Percentiles rank a stretch among this genome's conserved stretches.
These are phyloP conservation scores for Micromesistius poutassou DNA, from an alignment of 2,797 vertebrate species.

Conservation along the genomic window DNA sequence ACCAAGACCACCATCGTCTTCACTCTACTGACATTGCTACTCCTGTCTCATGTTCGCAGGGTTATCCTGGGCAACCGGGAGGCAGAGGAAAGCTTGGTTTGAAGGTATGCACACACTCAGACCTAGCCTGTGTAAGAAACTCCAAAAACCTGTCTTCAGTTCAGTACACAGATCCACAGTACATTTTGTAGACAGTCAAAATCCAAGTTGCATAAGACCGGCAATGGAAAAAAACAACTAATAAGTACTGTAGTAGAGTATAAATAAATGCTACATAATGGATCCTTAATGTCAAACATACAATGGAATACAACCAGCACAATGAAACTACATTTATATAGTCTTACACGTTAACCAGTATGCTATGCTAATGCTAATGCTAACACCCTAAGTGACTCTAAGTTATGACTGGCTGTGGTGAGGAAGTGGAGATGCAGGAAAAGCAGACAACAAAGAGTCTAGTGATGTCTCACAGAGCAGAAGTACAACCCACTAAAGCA, in stretches of 20 bases:
- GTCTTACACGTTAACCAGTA: background rate
- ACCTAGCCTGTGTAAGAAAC: background rate
- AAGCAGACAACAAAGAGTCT: background rate
- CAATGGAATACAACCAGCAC: background rate
- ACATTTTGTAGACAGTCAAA: background rate
- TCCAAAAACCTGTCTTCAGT: background rate
- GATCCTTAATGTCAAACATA: background rate
- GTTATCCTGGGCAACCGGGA: constrained; percentile 65
- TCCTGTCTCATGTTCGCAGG: constrained; percentile 50
- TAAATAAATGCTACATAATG: background rate
- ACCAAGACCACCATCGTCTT: background rate
- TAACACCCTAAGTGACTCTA: background rate
- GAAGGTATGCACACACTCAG: constrained; percentile 49
- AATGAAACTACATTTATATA: background rate
- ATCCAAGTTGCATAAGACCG: background rate
- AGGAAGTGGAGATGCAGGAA: background rate
- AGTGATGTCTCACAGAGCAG: background rate
- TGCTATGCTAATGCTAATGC: background rate
- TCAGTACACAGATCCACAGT: background rate
- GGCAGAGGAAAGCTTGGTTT: constrained; percentile 45
- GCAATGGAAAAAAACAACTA: background rate
- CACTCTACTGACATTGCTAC: background rate
- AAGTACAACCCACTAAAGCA: no score
- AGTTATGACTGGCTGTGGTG: background rate
- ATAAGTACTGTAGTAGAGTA: background rate